Percentiles rank a stretch among this genome's conserved stretches.
These are phyloP conservation scores for Pseudopleuronectes americanus DNA, from an alignment of 2,797 vertebrate species.

Conservation along the genomic window DNA sequence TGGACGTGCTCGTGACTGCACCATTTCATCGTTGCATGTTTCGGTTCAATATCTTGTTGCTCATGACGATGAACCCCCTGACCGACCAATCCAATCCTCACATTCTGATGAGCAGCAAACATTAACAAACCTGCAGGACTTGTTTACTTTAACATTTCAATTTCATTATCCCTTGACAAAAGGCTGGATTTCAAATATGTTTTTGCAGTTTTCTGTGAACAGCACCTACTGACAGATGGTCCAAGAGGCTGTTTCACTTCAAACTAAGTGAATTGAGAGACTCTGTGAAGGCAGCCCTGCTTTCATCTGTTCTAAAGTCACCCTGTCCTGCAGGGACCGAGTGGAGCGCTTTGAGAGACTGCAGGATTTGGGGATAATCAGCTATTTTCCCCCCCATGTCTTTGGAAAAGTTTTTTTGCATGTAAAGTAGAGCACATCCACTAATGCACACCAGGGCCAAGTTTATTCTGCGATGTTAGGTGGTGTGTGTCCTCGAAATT, in stretches of 20 bases:
- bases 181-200: not conserved
- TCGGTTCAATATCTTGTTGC: no score
- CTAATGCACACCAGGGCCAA: not conserved
- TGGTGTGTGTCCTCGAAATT: not conserved
- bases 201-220: no score
- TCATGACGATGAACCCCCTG: no score
- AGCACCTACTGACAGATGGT: not conserved
- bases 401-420: not conserved
- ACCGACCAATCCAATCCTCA: no score
- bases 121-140: no score
- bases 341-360: conserved; percentile 20
- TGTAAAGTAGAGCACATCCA: not conserved
- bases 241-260: conserved; percentile 17
- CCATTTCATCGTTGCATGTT: no score
- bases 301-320: conserved; percentile 32
- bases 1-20: no score
- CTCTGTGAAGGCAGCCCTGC: not conserved
- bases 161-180: no score
- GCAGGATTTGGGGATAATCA: conserved; percentile 22
- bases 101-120: no score
- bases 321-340: conserved; percentile 18
- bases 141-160: no score
- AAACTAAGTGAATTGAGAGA: conserved; percentile 7
- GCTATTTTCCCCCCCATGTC: not conserved
- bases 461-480: not conserved